Percentiles rank a stretch among this genome's conserved stretches.
phyloP scores from a whole-genome alignment of 2,113 vertebrate species.

The Embiotoca jacksoni region DNA sequence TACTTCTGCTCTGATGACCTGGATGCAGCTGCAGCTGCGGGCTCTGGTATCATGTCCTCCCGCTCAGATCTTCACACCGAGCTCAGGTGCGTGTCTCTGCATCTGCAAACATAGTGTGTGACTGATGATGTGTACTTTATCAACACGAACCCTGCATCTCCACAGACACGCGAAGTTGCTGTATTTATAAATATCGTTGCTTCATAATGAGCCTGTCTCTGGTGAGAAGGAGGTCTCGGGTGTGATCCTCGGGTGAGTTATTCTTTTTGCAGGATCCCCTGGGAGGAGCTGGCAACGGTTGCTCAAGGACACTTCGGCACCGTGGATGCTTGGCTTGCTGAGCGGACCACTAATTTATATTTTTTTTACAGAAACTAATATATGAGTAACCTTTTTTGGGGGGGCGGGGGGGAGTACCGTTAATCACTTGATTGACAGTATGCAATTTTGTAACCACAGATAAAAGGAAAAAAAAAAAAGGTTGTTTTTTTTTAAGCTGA shows the following conservation, averaged over 20 bases:
- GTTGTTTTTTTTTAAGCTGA: not conserved
- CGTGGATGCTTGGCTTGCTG: not conserved
- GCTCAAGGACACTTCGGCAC: slow-evolving; percentile 26
- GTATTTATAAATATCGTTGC: too few species aligned
- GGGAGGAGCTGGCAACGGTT: slow-evolving; percentile 25
- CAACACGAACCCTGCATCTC: too few species aligned
- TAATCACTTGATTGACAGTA: not conserved
- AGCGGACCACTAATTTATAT: not conserved
- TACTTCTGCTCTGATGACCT: slow-evolving; percentile 84
- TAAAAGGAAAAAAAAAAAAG: not conserved
- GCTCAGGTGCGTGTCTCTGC: slow-evolving; percentile 42
- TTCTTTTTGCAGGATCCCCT: not conserved
- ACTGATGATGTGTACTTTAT: not conserved
- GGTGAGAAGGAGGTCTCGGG: too few species aligned
- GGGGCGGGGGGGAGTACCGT: not conserved
- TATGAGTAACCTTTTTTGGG: not conserved
- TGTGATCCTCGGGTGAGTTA: too few species aligned
- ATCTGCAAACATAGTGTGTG: slow-evolving; percentile 24
- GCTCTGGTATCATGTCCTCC: slow-evolving; percentile 89
- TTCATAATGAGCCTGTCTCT: too few species aligned
- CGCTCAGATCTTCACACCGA: slow-evolving; percentile 72
- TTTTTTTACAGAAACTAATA: not conserved
- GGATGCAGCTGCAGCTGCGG: slow-evolving; percentile 73
- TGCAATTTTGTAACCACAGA: not conserved
- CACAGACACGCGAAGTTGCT: too few species aligned